Evolutionary conservation across 2,888 invertebrate species (phyloP), one percentile per base, ranked within the genome.

Genomic region (Diploptera punctata): DNA sequence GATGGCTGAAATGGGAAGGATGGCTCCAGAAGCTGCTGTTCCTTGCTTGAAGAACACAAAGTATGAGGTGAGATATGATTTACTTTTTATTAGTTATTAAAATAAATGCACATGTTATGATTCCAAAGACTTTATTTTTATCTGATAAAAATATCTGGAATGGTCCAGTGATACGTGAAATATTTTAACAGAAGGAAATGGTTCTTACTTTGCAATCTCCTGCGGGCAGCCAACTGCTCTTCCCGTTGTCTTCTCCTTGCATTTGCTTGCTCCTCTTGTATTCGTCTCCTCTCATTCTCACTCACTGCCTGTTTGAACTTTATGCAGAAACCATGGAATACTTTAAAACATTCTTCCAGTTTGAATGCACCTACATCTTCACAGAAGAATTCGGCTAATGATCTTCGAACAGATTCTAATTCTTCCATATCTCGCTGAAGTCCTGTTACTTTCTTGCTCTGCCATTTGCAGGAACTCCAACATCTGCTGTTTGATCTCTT

Each of bases 271-370:
- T 94, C 94, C 81, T 97, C 97, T 80, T 93, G 91, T 29, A 92
- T 87, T 71, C 90, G 87, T 3, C 97, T 87, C 52, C 94, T 86
- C 79, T 92, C 93, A 83, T 98, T 98, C 81, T 98, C 97, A 73
- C 89, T 85, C 13, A 92, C 90, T 0, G 95, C 94, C 77, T 93
- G 90, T 70, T 90, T 90, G 84, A 95, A 95, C 83, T 94, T 93
- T 75, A 90, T 89, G 82, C 95, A 95, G 86, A 98, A 98, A 60
- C 89, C 90, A 79, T 93, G 93, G 80, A 98, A 91, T 76, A 94
- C 92, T 83, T 92, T 92, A 80, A 97, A 95, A 80, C 97, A 97
- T 81, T 98, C 98, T 81, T 98, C 97, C 49, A 98, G 86, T 82
- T 96, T 96, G 81, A 98, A 98, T 0, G 92, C 88, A 68, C 88